These are phyloP conservation scores for Reinhardtius hippoglossoides DNA, from an alignment of 2,113 vertebrate species.

Conservation along the genomic window DNA sequence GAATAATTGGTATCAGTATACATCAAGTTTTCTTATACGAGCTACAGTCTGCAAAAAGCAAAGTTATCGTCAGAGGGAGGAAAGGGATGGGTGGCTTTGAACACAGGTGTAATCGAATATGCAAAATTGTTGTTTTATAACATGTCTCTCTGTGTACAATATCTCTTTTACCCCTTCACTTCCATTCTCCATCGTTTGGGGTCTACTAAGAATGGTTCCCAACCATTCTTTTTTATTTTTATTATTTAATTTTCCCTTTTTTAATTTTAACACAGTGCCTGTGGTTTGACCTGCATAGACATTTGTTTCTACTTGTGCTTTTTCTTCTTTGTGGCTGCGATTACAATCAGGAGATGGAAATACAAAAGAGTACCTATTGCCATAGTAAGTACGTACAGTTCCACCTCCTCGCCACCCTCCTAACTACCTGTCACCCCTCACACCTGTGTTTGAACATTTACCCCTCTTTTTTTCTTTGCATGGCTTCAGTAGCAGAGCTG, in stretches of 20 bases:
- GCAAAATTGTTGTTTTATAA: constrained; percentile 75
- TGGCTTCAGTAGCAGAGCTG: constrained; percentile 81
- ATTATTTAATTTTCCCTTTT: constrained; percentile 47
- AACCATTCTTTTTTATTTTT: constrained; percentile 81
- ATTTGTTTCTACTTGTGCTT: constrained; percentile 99
- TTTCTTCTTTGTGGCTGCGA: constrained; percentile 98
- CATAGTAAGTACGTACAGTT: constrained; percentile 99
- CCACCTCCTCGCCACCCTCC: constrained; percentile 80
- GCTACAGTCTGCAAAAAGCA: not conserved
- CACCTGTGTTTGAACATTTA: constrained; percentile 72
- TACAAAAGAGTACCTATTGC: constrained; percentile 99
- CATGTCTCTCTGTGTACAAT: constrained; percentile 74
- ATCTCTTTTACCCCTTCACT: constrained; percentile 81
- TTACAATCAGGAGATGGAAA: constrained; percentile 97
- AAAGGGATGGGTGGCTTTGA: constrained; percentile 9
- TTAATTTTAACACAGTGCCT: constrained; percentile 86
- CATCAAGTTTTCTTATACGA: not conserved
- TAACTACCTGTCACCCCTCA: constrained; percentile 78
- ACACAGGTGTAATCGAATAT: constrained; percentile 85
- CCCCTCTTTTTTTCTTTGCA: constrained; percentile 72
- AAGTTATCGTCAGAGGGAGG: not conserved
- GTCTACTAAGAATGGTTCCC: constrained; percentile 86
- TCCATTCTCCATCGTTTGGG: constrained; percentile 83
- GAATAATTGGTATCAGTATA: not conserved
- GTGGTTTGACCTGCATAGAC: constrained; percentile 95